Evolutionary conservation across 2,888 invertebrate genomes (phyloP), one percentile per base, ranked within the genome.

Genomic region (Diloba caeruleocephala): DNA sequence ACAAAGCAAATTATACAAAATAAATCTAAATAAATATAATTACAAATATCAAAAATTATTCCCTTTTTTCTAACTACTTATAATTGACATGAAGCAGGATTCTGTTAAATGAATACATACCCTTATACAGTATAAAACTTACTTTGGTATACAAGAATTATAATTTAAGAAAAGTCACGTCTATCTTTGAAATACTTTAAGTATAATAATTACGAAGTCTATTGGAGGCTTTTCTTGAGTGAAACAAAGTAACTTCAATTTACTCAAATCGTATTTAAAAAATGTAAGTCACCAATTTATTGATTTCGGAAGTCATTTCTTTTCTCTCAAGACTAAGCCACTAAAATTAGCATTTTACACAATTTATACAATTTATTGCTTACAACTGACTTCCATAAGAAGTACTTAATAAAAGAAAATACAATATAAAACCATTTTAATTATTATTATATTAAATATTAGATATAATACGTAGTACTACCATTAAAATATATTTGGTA

Each of bases 61-160:
- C 70, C 78, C 78, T 79, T 78, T 78, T 71, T 68, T 80, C 73
- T 90, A 90, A 81, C 81, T 90, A n/a, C n/a, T n/a, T n/a, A 91
- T 91, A 93, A 93, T 93, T 93, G 92, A 93, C 92, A 85, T 87
- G 41, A 92, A 89, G 92, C 92, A 85, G 92, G 92, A 87, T 76
- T 81, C 58, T 60, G 70, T 78, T 65, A 73, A 82, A 81, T 67
- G 66, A 76, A 82, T 71, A 77, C 58, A 69, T 66, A 65, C 51
- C 62, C 59, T 60, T 64, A 56, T n/a, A 60, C 19, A 43, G 15
- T 52, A 57, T 59, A 61, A 41, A 78, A 77, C 77, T 80, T 85
- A 87, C 82, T 84, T 87, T 85, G 84, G 85, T 84, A 78, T 79
- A 80, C 68, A 59, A 26, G 49, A 66, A 51, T 67, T 64, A 57